These are phyloP conservation scores for Cyrtorhinus lividipennis DNA, from an alignment of 1,140 invertebrate species.

Conservation along the genomic window DNA sequence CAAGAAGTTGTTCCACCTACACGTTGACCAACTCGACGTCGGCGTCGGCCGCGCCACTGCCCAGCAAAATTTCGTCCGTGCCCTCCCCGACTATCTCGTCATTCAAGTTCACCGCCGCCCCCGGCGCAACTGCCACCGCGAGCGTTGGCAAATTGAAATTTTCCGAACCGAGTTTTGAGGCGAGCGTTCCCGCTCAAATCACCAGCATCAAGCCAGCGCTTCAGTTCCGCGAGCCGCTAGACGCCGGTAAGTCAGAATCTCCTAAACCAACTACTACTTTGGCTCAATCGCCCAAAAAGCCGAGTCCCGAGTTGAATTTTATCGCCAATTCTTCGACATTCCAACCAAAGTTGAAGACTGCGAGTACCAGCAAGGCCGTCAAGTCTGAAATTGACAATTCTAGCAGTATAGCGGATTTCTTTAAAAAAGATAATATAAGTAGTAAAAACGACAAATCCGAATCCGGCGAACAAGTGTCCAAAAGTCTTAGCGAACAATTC, in stretches of 20 bases:
- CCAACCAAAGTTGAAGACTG: not conserved
- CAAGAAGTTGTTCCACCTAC: not conserved
- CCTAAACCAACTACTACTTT: not conserved
- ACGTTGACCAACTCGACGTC: too few relatives aligned
- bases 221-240: not conserved
- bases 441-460: not conserved
- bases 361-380: not conserved
- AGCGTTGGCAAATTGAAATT: too few relatives aligned
- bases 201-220: not conserved
- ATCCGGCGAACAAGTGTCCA: not conserved
- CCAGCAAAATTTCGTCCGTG: not conserved
- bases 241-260: not conserved
- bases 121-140: too few relatives aligned
- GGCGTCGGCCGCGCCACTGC: not conserved
- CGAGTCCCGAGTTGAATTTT: too few relatives aligned
- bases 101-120: not conserved
- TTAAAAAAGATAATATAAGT: not conserved
- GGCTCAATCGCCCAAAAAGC: too few relatives aligned
- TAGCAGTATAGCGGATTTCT: not conserved
- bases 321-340: not conserved
- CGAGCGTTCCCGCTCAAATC: not conserved
- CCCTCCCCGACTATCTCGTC: not conserved
- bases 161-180: not conserved
- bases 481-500: slow-evolving; percentile 31
- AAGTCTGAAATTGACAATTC: not conserved